A percentile compares a stretch with the other conserved stretches of the same genome.
These are phyloP conservation scores for Nyctibius bracteatus DNA, from an alignment of 2,113 vertebrate species.

Conservation along the genomic window DNA sequence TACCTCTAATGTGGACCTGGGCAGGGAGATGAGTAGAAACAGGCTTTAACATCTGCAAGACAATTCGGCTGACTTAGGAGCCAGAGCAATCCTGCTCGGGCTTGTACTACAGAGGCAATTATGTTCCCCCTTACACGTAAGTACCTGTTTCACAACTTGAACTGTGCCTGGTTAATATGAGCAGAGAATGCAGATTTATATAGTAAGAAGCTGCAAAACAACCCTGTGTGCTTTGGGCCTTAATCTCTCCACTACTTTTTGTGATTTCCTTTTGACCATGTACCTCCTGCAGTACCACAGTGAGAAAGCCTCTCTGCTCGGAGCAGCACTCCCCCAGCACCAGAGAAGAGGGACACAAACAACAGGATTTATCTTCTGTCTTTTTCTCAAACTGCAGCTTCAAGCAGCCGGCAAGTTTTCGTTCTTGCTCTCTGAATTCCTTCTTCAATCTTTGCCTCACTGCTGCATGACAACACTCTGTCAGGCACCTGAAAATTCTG, in stretches of 20 bases:
- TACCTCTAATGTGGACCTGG: neutral
- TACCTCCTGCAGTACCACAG: neutral
- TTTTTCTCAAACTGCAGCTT: neutral
- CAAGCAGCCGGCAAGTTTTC: neutral
- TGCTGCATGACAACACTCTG: neutral
- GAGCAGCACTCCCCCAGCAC: fast-evolving
- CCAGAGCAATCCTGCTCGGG: neutral
- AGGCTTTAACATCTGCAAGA: neutral
- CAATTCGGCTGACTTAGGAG: neutral
- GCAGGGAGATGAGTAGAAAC: neutral
- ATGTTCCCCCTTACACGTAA: neutral
- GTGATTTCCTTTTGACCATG: neutral
- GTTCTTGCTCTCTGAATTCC: neutral
- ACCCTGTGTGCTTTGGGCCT: neutral
- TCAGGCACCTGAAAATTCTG: neutral
- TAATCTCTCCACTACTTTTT: neutral
- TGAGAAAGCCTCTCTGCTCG: neutral
- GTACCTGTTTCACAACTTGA: neutral
- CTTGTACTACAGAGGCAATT: neutral
- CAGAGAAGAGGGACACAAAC: neutral
- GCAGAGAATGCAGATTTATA: neutral
- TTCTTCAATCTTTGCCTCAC: neutral
- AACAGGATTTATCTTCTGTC: neutral
- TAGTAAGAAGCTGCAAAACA: neutral
- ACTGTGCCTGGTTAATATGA: neutral